Evolutionary conservation across 1,140 invertebrate genomes (phyloP), one percentile per base, ranked within the genome.

Genomic region (Nasonia giraulti): DNA sequence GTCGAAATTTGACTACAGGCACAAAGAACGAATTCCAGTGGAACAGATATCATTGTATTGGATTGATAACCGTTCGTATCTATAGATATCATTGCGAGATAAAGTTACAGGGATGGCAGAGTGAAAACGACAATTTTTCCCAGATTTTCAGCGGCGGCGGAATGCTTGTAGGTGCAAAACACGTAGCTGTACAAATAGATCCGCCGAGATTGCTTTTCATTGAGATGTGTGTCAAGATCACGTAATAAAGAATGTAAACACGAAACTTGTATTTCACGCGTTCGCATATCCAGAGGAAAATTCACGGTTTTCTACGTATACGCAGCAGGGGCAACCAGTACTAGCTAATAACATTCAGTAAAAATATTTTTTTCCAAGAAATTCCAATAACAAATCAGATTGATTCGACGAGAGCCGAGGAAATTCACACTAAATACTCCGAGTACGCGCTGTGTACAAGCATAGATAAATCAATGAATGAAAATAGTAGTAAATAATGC

Each of bases 201-300:
- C 2, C 44, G 47, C 66, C 66, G 17, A 81, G 79, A 81, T 73
- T 81, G 68, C 68, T 81, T 71, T 73, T 81, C 68, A 81, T 71
- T 73, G 79, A 50, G 31, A 82, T 74, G 80, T 82, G 14, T 82
- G 80, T 82, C 80, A 82, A 82, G 80, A 75, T 82, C 80, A 27
- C 62, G 11, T 47, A 71, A 62, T 40, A 37, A 75, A 37, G 50
- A 81, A 73, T 50, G 80, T 73, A 81, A 81, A 73, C 80, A 81
- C 47, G 62, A 69, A 80, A 78, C 17, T 69, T 31, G 44, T 73
- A 14, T 81, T 33, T 50, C 44, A 50, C 66, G 27, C 55, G n/a
- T 44, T 62, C 50, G 2, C 40, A 74, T 40, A 74, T 62, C 55
- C 17, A n/a, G n/a, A 62, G 20, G 17, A 62, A 62, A 62, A n/a